Conservation (phyloP, 2,888 invertebrate genomes). For the Chrysolina haemoptera region DNA sequence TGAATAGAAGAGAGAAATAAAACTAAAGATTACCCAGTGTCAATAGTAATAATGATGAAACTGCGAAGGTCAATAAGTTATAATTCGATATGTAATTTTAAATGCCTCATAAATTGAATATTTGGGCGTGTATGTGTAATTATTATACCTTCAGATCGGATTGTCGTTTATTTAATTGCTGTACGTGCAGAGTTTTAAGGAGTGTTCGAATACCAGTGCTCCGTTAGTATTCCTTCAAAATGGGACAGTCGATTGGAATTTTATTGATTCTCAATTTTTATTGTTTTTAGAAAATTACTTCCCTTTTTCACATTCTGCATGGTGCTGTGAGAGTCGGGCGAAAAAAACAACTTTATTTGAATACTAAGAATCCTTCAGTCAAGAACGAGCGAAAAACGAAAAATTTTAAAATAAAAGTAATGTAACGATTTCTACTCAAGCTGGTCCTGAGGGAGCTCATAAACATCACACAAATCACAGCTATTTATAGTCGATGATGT, state of each 20-base stretch:
- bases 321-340: no score
- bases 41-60: background rate
- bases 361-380: no score
- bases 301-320: background rate
- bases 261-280: background rate
- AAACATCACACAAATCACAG: no score
- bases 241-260: constrained; percentile 2
- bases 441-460: no score
- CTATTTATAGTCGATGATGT: no score
- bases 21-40: background rate
- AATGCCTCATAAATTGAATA: background rate
- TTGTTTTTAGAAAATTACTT: background rate
- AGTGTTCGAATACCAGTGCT: constrained; percentile 7
- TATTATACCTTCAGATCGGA: background rate
- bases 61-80: background rate
- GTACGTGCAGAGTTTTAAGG: constrained; percentile 5
- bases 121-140: background rate
- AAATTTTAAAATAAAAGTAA: no score
- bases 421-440: no score
- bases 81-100: background rate
- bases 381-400: no score
- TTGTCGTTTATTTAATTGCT: constrained; percentile 16
- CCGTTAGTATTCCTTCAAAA: background rate
- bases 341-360: no score
- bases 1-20: no score